Evolutionary conservation across 2,888 invertebrate genomes (phyloP).

Genomic region (Stenurella melanura): DNA sequence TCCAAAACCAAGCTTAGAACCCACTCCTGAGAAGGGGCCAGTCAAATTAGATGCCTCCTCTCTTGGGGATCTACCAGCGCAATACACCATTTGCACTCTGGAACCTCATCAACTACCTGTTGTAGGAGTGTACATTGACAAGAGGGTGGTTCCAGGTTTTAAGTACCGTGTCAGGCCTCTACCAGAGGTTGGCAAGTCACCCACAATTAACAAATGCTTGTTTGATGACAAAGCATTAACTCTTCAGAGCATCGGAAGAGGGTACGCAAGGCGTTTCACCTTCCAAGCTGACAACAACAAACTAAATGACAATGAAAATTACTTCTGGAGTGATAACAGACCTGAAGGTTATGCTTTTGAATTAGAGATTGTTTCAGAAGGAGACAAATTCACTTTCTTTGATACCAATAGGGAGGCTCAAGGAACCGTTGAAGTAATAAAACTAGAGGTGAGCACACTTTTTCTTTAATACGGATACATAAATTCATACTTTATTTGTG

Average conservation of each 20-base stretch:
- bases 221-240: conserved; percentile 81
- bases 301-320: conserved; percentile 81
- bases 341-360: conserved; percentile 85
- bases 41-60: conserved; percentile 76
- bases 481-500: conserved; percentile 42
- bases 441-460: conserved; percentile 77
- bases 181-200: conserved; percentile 72
- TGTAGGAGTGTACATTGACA: conserved; percentile 84
- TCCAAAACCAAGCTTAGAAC: conserved; percentile 30
- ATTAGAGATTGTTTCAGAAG: conserved; percentile 80
- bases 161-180: conserved; percentile 83
- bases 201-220: conserved; percentile 72
- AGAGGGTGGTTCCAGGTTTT: conserved; percentile 83
- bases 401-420: conserved; percentile 81
- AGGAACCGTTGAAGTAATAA: conserved; percentile 80
- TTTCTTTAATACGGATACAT: conserved; percentile 15
- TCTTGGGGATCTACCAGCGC: conserved; percentile 81
- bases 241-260: conserved; percentile 82
- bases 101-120: conserved; percentile 81
- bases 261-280: conserved; percentile 84
- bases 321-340: conserved; percentile 87
- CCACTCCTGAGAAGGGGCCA: conserved; percentile 42
- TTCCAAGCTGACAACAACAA: conserved; percentile 79
- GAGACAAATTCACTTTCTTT: conserved; percentile 84
- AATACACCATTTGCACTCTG: conserved; percentile 78